Evolutionary conservation across 2,113 vertebrate species (phyloP).

Genomic region (Rutilus rutilus): DNA sequence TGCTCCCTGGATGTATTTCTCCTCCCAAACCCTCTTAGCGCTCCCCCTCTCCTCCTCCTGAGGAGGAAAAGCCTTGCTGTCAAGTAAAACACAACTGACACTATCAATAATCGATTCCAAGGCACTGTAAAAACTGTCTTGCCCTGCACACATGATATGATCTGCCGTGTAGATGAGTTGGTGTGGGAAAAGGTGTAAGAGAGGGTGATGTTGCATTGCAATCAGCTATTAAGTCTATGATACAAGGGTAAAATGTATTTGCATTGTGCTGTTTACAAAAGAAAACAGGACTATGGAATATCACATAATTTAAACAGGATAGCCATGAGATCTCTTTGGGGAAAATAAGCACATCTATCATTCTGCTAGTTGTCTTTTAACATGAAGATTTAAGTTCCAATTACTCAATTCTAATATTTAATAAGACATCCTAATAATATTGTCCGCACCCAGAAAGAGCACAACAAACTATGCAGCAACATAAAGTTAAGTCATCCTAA

Average conservation of each 20-base stretch:
- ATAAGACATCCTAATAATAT: conserved; percentile 4
- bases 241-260: neutral
- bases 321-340: neutral
- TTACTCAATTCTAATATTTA: neutral
- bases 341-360: conserved; percentile 4
- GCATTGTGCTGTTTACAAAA: neutral
- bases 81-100: conserved; percentile 27
- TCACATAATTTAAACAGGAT: neutral
- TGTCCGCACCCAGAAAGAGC: neutral
- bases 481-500: conserved; percentile 28
- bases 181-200: conserved; percentile 2
- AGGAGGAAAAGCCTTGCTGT: neutral
- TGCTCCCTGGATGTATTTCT: neutral
- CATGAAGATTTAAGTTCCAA: neutral
- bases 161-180: conserved; percentile 8
- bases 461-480: neutral
- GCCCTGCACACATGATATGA: conserved; percentile 17
- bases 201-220: neutral
- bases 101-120: conserved; percentile 39
- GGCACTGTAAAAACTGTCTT: neutral
- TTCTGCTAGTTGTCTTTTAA: neutral
- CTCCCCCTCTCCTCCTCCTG: neutral
- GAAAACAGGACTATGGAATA: neutral
- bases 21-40: neutral
- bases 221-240: neutral